Evolutionary conservation across 2,888 invertebrate species (phyloP).

Genomic region (Drosophila stalkeri): DNA sequence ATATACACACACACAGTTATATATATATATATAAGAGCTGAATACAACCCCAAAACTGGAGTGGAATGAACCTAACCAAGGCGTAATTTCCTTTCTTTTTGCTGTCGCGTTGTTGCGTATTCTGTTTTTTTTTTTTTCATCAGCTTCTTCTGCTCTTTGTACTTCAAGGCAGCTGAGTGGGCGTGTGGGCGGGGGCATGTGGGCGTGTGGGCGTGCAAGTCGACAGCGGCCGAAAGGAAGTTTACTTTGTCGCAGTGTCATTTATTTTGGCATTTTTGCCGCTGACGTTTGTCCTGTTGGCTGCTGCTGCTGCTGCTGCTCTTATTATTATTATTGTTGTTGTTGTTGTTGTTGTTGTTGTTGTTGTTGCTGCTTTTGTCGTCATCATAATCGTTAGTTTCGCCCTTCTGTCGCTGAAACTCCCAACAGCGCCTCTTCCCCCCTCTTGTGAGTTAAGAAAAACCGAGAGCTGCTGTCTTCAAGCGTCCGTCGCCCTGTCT

Average conservation of each 20-base stretch:
- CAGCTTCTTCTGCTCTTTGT: conserved; percentile 5
- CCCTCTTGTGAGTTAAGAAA: conserved; percentile 39
- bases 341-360: conserved; percentile 12
- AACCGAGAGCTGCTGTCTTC: conserved; percentile 32
- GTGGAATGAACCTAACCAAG: conserved; percentile 48
- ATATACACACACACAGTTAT: conserved; percentile 14
- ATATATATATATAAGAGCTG: conserved; percentile 1
- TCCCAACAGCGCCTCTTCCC: neutral
- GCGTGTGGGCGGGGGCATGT: conserved; percentile 27
- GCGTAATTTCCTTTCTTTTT: conserved; percentile 65
- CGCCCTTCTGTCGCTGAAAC: conserved; percentile 36
- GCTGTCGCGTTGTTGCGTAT: conserved; percentile 20
- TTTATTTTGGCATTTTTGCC: conserved; percentile 73
- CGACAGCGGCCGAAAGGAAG: conserved; percentile 51
- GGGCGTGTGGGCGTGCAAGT: conserved; percentile 35
- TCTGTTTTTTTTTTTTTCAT: neutral
- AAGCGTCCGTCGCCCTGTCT: neutral
- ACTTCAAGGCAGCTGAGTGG: conserved; percentile 8
- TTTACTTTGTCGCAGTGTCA: conserved; percentile 78
- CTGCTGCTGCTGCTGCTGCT: conserved; percentile 16
- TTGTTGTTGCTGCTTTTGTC: conserved; percentile 62
- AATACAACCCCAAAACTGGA: conserved; percentile 47
- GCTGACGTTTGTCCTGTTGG: conserved; percentile 49
- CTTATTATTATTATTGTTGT: conserved; percentile 17
- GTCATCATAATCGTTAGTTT: conserved; percentile 77